phyloP scores from a whole-genome alignment of 2,888 invertebrate species.

The Andrena haemorrhoa region DNA sequence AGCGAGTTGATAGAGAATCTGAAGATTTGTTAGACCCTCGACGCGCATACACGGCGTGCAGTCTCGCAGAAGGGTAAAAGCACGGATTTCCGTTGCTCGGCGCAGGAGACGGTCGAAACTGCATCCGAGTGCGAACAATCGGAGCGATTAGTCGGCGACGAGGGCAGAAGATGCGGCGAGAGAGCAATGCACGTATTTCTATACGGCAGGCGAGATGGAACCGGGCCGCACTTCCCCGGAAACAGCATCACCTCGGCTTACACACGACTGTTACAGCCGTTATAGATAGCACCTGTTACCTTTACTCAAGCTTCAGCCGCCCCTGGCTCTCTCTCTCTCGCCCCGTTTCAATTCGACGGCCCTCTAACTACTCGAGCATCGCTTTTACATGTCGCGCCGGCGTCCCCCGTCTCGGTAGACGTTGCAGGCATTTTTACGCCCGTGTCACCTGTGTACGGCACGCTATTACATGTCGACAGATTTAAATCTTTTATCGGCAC shows the following conservation, averaged over 20 bases:
- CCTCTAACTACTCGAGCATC: slow-evolving; percentile 66
- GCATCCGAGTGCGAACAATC: slow-evolving; percentile 54
- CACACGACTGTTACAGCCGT: slow-evolving; percentile 69
- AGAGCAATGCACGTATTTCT: slow-evolving; percentile 76
- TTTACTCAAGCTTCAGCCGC: slow-evolving; percentile 70
- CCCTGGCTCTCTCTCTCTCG: slow-evolving; percentile 60
- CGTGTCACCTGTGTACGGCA: neutral
- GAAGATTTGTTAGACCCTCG: neutral
- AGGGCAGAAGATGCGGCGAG: slow-evolving; percentile 62
- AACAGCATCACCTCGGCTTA: slow-evolving; percentile 64
- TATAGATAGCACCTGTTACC: slow-evolving; percentile 82
- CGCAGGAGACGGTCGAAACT: slow-evolving; percentile 13
- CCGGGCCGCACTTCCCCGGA: slow-evolving; percentile 65
- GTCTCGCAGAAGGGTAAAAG: neutral
- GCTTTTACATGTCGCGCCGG: slow-evolving; percentile 68
- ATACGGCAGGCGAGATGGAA: slow-evolving; percentile 63
- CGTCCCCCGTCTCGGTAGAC: slow-evolving; percentile 25
- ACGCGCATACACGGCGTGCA: no score
- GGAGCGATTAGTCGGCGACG: slow-evolving; percentile 61
- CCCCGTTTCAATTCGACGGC: slow-evolving; percentile 62
- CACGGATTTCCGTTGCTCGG: slow-evolving; percentile 25
- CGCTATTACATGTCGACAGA: neutral
- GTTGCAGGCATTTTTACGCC: slow-evolving; percentile 34
- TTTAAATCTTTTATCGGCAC: neutral
- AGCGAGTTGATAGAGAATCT: no score